These are phyloP conservation scores for Vespertilio murinus DNA, from an alignment of 2,797 vertebrate genomes.

Conservation along the genomic window DNA sequence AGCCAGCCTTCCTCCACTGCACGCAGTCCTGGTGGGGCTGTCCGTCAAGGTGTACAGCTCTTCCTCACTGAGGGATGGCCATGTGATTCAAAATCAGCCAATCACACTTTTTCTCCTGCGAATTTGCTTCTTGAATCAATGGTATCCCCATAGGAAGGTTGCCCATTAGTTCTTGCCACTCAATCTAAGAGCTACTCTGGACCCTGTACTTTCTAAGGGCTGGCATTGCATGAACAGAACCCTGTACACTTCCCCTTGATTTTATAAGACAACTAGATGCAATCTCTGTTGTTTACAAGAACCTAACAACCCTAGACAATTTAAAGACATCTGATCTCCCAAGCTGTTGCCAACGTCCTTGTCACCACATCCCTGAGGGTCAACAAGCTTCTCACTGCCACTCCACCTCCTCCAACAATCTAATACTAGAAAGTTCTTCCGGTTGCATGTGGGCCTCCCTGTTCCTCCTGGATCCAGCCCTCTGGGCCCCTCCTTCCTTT, in stretches of 20 bases:
- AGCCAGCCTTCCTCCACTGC: neutral
- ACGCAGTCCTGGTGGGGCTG: neutral
- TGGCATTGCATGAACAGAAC: neutral
- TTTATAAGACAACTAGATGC: neutral
- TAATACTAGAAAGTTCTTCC: neutral
- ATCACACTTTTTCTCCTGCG: neutral
- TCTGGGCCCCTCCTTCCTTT: neutral
- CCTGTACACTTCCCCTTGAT: neutral
- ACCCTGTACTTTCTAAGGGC: neutral
- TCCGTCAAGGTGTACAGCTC: neutral
- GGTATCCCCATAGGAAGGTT: neutral
- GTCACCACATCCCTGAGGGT: neutral
- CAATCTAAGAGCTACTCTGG: neutral
- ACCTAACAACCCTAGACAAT: neutral
- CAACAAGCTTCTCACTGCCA: neutral
- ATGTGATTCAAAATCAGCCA: neutral
- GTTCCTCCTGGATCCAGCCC: neutral
- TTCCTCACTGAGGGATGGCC: neutral
- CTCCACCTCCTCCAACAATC: neutral
- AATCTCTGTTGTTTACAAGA: neutral
- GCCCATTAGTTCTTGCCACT: neutral
- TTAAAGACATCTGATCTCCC: neutral
- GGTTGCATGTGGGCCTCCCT: neutral
- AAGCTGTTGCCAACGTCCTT: neutral
- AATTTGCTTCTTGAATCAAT: neutral